Conservation (phyloP, 1,140 invertebrate genomes). For the Trissolcus basalis region DNA sequence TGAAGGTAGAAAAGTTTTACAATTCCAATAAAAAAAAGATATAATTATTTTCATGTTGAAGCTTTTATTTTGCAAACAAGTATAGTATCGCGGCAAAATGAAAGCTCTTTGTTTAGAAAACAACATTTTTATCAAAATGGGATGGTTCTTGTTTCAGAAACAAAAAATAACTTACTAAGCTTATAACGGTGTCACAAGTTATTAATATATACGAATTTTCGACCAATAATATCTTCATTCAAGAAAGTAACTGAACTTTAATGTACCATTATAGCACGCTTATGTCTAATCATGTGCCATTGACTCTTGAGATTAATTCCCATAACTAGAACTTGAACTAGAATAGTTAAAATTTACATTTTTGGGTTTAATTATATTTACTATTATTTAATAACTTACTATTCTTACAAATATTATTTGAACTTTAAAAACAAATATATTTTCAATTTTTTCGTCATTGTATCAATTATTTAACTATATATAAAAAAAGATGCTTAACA, state of each 20-base stretch:
- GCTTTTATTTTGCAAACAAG: conserved; percentile 4
- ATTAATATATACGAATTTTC: conserved; percentile 70
- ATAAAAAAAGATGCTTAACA: too few species aligned
- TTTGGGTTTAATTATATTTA: neutral
- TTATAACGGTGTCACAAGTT: conserved; percentile 71
- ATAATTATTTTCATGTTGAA: neutral
- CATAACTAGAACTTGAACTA: too few species aligned
- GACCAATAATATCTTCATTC: conserved; percentile 66
- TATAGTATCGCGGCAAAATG: conserved; percentile 41
- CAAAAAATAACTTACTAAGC: conserved; percentile 69
- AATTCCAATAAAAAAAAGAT: neutral
- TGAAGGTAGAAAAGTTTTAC: neutral
- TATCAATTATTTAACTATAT: too few species aligned
- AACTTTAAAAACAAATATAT: too few species aligned
- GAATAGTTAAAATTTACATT: neutral
- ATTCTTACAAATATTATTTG: too few species aligned
- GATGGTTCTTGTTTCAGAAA: conserved; percentile 60
- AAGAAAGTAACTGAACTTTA: conserved; percentile 51
- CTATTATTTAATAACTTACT: too few species aligned
- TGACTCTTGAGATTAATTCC: conserved; percentile 4
- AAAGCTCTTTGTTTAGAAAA: conserved; percentile 37
- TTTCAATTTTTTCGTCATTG: too few species aligned
- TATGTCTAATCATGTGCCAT: conserved; percentile 3
- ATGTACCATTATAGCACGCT: neutral
- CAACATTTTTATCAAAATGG: conserved; percentile 64